Evolutionary conservation across 2,888 invertebrate species (phyloP), one percentile per base, ranked within the genome.

Genomic region (Cabera pusaria): DNA sequence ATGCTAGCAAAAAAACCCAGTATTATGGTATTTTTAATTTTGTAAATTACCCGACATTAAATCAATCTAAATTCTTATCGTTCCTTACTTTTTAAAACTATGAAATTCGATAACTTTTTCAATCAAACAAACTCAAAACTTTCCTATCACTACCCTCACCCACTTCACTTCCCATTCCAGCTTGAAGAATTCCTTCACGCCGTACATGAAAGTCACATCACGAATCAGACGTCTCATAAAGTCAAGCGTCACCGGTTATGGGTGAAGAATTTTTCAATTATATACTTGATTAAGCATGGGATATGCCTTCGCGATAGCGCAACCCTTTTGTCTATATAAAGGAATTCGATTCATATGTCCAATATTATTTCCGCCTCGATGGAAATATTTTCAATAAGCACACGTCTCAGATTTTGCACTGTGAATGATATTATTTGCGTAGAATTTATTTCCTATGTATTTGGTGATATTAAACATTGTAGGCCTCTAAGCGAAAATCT

Each of bases 321-420:
- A 53, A 48, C 49, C 39, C 59, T 58, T 70, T 71, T 74, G 71
- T 76, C 65, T 71, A 53, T 56, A 44, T 61, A 63, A 61, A 60
- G 66, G 65, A 78, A 73, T 74, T 73, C 73, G 68, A 74, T 78
- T 79, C 71, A 73, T 73, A 76, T 69, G 71, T 72, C 67, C 70
- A 64, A 80, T 72, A 79, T 77, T 74, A 73, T 72, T 79, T 80
- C 76, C 79, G 63, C 51, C 45, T 72, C 68, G 72, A 71, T 75
- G 69, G 73, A 74, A 73, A 80, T 75, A 80, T 83, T 81, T 82
- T 65, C 81, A 84, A 82, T 83, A 82, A 74, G 73, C 64, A 66
- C 56, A 54, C 57, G 49, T 54, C 47, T 22, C 56, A 50, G 59
- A 67, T 59, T 69, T 64, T 63, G 57, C 64, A 69, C 69, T 64